Conservation (phyloP, 1,140 invertebrate genomes). For the Nasonia longicornis region DNA sequence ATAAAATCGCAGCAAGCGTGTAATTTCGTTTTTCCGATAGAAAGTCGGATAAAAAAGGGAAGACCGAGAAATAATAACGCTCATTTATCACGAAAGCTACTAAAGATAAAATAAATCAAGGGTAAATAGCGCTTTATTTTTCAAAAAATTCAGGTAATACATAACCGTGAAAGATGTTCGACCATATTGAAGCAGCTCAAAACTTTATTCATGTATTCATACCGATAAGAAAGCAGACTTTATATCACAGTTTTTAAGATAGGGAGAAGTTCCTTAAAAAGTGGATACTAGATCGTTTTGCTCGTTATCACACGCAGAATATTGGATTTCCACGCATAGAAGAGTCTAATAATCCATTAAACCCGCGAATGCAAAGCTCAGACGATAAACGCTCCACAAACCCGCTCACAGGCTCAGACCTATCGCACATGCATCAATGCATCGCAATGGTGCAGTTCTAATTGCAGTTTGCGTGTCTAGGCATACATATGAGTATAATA, state of each 20-base stretch:
- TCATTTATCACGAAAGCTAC: slow-evolving; percentile 15
- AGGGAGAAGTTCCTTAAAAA: too few relatives aligned
- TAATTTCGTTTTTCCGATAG: neutral
- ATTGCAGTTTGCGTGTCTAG: too few relatives aligned
- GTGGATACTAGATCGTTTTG: too few relatives aligned
- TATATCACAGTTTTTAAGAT: neutral
- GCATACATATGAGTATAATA: too few relatives aligned
- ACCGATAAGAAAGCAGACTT: neutral
- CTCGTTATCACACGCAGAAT: neutral
- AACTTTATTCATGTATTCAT: slow-evolving; percentile 19
- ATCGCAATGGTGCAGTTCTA: too few relatives aligned
- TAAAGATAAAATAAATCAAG: slow-evolving; percentile 15
- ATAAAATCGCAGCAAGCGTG: neutral
- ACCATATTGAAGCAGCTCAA: neutral
- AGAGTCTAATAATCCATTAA: too few relatives aligned
- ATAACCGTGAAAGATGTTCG: slow-evolving; percentile 7
- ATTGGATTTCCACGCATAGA: neutral
- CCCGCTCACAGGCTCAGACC: too few relatives aligned
- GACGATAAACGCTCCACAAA: too few relatives aligned
- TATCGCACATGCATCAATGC: too few relatives aligned
- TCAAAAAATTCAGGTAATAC: neutral
- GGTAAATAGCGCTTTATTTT: neutral
- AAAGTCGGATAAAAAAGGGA: neutral
- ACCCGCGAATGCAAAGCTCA: too few relatives aligned
- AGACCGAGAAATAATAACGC: neutral